phyloP scores from a whole-genome alignment of 2,113 vertebrate species.

The Odobenus rosmarus region DNA sequence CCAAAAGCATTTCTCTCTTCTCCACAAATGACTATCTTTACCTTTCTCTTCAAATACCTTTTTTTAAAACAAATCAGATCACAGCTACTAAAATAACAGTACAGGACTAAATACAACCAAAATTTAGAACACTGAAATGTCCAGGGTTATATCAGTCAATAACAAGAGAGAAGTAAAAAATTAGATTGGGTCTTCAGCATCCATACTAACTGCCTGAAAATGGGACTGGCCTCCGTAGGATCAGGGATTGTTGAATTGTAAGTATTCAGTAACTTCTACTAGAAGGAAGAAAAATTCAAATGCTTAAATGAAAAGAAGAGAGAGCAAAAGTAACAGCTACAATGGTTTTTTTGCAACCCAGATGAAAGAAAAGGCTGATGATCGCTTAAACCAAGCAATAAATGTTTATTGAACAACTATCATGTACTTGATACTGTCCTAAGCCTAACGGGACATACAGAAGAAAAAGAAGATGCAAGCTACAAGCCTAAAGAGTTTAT shows the following conservation, averaged over 20 bases:
- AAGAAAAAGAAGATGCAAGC: not conserved
- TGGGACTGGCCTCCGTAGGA: not conserved
- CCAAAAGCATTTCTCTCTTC: slow-evolving; percentile 65
- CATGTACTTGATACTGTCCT: not conserved
- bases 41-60: slow-evolving; percentile 6
- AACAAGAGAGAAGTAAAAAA: slow-evolving; percentile 39
- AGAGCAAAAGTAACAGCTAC: not conserved
- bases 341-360: not conserved
- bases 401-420: not conserved
- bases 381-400: not conserved
- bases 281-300: slow-evolving; percentile 6
- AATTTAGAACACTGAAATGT: slow-evolving; percentile 36
- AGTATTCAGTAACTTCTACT: slow-evolving; percentile 22
- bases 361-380: not conserved
- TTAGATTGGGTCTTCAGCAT: slow-evolving; percentile 4
- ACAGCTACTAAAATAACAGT: slow-evolving; percentile 30
- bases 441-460: not conserved
- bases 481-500: not conserved
- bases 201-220: slow-evolving; percentile 52
- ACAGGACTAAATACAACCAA: slow-evolving; percentile 26
- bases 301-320: not conserved
- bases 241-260: slow-evolving; percentile 26
- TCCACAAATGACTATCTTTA: slow-evolving; percentile 28
- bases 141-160: slow-evolving; percentile 30
- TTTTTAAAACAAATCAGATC: not conserved